Conservation (phyloP, 2,888 invertebrate genomes). For the Cistogaster globosa region DNA sequence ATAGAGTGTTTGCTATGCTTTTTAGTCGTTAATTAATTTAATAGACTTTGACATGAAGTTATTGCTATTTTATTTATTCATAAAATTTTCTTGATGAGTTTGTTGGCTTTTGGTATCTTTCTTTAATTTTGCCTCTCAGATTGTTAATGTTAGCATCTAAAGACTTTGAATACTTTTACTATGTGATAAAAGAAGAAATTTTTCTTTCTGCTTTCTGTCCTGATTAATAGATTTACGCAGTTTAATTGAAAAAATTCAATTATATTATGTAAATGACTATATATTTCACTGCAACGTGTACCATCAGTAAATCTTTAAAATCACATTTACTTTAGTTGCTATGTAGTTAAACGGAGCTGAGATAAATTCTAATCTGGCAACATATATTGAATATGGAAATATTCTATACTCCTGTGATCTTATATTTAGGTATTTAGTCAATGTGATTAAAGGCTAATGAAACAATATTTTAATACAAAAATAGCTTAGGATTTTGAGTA, state of each 20-base stretch:
- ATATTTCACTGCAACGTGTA: background rate
- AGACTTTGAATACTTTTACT: constrained; percentile 15
- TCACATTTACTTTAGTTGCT: background rate
- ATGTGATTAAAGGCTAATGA: too few species aligned
- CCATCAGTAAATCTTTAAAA: background rate
- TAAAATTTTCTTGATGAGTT: constrained; percentile 62
- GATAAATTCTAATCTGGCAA: too few species aligned
- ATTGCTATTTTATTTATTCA: constrained; percentile 66
- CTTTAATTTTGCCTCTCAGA: constrained; percentile 15
- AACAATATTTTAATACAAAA: too few species aligned
- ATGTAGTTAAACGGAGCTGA: background rate
- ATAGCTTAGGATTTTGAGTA: too few species aligned
- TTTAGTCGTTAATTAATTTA: constrained; percentile 49
- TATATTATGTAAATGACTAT: constrained; percentile 66
- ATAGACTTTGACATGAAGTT: constrained; percentile 70
- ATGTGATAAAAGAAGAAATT: constrained; percentile 12
- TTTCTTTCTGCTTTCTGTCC: constrained; percentile 24
- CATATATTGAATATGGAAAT: too few species aligned
- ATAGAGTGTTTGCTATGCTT: constrained; percentile 30
- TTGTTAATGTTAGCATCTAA: constrained; percentile 29
- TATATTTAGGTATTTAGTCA: too few species aligned
- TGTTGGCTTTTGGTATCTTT: background rate
- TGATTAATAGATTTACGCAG: constrained; percentile 69
- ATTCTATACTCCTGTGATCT: too few species aligned
- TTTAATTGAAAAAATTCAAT: constrained; percentile 71